Conservation (phyloP, 2,113 vertebrate genomes). For the Catharus minimus region DNA sequence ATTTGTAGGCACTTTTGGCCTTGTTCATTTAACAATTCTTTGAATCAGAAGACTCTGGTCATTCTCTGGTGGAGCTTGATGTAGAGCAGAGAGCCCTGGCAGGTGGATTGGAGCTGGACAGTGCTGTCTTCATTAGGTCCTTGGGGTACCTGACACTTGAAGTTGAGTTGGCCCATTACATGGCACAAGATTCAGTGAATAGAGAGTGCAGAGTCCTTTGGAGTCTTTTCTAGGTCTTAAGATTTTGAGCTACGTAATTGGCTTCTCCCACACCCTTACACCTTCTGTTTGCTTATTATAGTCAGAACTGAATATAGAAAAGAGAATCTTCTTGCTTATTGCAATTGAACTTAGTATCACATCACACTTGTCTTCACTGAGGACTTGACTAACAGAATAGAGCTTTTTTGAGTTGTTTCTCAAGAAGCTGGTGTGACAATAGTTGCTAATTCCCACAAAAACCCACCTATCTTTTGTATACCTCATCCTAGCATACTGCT, state of each 20-base stretch:
- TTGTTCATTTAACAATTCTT: neutral
- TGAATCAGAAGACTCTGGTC: neutral
- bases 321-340: neutral
- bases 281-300: neutral
- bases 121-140: neutral
- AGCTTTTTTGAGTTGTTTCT: neutral
- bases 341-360: rapidly evolving
- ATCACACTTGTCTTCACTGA: neutral
- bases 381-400: neutral
- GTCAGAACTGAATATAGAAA: neutral
- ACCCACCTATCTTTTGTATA: neutral
- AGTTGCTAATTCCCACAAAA: neutral
- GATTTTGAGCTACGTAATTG: neutral
- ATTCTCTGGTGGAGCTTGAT: neutral
- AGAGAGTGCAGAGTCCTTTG: neutral
- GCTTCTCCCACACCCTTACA: neutral
- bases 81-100: neutral
- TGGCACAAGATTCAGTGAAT: neutral
- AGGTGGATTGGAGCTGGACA: neutral
- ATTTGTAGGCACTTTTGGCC: neutral
- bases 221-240: neutral
- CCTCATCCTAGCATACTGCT: neutral
- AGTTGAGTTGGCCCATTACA: neutral
- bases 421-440: neutral
- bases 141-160: neutral